Evolutionary conservation across 2,888 invertebrate genomes (phyloP).

Genomic region (Drosophila falleni): DNA sequence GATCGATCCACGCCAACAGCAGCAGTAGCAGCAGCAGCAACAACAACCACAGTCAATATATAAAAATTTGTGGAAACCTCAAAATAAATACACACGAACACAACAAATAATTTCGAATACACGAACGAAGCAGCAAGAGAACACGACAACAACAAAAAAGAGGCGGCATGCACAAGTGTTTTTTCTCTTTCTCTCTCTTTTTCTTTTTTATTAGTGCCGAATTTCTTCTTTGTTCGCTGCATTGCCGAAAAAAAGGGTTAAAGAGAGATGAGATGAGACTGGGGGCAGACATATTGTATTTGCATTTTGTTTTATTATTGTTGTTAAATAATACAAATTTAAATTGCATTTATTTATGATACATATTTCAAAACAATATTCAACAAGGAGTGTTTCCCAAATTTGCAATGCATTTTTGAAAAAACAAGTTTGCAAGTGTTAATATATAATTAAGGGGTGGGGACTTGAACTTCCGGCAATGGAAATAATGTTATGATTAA

Average conservation of each 20-base stretch:
- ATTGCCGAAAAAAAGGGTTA: constrained; percentile 23
- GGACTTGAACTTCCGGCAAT: constrained; percentile 55
- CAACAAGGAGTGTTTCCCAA: constrained; percentile 36
- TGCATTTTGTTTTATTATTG: constrained; percentile 40
- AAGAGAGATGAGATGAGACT: constrained; percentile 9
- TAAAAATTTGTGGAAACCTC: constrained; percentile 68
- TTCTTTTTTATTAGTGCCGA: constrained; percentile 35
- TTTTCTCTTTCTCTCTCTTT: constrained; percentile 28
- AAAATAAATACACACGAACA: constrained; percentile 30
- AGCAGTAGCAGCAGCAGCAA: constrained; percentile 4
- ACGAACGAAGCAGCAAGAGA: constrained; percentile 17
- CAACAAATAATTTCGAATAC: constrained; percentile 32
- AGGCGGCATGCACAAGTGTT: constrained; percentile 64
- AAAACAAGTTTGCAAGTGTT: constrained; percentile 49
- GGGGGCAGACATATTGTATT: constrained; percentile 39
- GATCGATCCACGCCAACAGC: constrained; percentile 35
- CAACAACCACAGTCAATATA: constrained; percentile 73
- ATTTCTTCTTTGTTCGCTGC: constrained; percentile 63
- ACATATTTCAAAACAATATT: constrained; percentile 20
- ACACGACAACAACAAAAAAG: constrained; percentile 34
- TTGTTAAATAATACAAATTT: constrained; percentile 51
- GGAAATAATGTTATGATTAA: constrained; percentile 51
- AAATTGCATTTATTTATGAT: constrained; percentile 49
- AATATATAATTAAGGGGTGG: constrained; percentile 13
- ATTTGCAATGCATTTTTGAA: constrained; percentile 20